Percentiles rank a stretch among this genome's conserved stretches.
Evolutionary conservation across 1,140 invertebrate species (phyloP).

Genomic region (Aleiodes sp.): DNA sequence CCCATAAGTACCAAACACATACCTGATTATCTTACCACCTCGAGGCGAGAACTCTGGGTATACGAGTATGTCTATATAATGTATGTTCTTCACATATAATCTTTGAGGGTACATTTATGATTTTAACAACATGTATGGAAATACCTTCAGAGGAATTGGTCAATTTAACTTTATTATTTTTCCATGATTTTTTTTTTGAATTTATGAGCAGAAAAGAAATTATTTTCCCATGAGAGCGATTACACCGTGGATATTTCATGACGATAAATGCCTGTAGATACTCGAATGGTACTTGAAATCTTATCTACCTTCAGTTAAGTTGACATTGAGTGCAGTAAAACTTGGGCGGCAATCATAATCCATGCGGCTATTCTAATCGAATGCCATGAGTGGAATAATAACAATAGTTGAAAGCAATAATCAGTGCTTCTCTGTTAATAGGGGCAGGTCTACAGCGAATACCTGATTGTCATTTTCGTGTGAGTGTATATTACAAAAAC

Average conservation of each 20-base stretch:
- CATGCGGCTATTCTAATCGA: neutral
- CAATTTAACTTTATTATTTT: conserved; percentile 16
- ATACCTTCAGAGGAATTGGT: conserved; percentile 18
- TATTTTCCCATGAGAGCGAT: neutral
- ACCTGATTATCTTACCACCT: conserved; percentile 20
- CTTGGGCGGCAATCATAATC: no score
- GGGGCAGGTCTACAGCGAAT: no score
- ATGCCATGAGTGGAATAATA: conserved; percentile 8
- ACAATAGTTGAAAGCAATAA: no score
- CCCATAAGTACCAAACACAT: neutral
- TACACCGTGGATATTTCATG: conserved; percentile 19
- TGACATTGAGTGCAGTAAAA: conserved; percentile 8
- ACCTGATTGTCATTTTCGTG: no score
- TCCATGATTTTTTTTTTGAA: no score
- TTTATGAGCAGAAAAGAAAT: conserved; percentile 19
- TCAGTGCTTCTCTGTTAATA: no score
- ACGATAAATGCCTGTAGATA: conserved; percentile 10
- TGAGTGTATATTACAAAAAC: no score
- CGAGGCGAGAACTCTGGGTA: conserved; percentile 20
- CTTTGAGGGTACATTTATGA: neutral
- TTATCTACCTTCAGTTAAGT: conserved; percentile 8
- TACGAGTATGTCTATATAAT: no score
- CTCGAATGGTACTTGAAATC: neutral
- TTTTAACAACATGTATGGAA: neutral
- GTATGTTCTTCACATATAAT: no score